These are phyloP conservation scores for Ctenosaura bakeri DNA, from an alignment of 2,797 vertebrate genomes.

Conservation along the genomic window DNA sequence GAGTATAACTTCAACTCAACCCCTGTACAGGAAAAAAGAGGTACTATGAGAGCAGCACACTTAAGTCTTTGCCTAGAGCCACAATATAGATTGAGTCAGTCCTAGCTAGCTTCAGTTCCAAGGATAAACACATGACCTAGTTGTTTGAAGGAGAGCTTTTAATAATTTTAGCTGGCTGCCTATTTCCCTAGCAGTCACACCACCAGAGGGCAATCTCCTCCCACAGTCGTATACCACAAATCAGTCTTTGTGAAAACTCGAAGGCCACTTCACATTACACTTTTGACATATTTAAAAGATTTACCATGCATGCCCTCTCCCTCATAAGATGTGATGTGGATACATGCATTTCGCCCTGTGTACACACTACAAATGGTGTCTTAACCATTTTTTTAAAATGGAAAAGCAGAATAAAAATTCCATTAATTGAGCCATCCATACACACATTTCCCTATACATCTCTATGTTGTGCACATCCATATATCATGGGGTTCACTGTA, in stretches of 20 bases:
- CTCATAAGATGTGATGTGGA: background rate
- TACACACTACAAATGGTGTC: background rate
- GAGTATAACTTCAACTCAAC: background rate
- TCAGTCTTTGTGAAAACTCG: background rate
- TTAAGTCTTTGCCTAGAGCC: background rate
- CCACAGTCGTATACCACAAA: background rate
- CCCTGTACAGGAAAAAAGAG: background rate
- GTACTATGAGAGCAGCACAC: background rate
- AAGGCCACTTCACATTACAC: background rate
- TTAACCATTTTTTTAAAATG: background rate
- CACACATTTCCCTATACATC: background rate
- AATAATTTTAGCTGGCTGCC: background rate
- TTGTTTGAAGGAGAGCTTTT: fast-evolving
- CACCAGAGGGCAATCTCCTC: slow-evolving; percentile 76
- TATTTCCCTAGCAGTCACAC: background rate
- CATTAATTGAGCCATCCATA: background rate
- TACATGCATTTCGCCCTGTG: background rate
- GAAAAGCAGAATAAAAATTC: background rate
- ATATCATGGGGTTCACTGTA: no score
- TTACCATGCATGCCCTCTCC: background rate
- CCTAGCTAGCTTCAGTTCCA: background rate
- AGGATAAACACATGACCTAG: background rate
- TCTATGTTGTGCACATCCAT: no score
- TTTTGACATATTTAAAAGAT: background rate
- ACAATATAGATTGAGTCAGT: background rate